Evolutionary conservation across 2,888 invertebrate genomes (phyloP), one percentile per base, ranked within the genome.

Genomic region (Pherbina coryleti): DNA sequence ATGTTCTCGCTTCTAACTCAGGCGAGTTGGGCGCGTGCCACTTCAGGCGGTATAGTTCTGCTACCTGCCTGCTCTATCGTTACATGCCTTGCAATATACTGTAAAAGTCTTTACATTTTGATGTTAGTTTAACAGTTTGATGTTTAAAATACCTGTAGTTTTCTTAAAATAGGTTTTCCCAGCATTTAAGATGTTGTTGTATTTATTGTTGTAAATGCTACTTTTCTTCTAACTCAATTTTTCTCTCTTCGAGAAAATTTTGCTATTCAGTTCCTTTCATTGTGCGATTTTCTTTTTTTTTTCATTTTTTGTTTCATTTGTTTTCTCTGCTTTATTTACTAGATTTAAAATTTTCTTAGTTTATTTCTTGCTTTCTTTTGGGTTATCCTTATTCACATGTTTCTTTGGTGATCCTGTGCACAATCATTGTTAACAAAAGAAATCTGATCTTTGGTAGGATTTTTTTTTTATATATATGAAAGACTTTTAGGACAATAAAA

Each of bases 191-290:
- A 31, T 28, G 60, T 14, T 62, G 60, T 19, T 62, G 8, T 14
- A 9, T 25, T 22, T 25, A 62, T 62, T 62, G 25, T 62, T 28
- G 22, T 17, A 14, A n/a, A 22, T 51, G 51, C 44, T 62, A 28
- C 28, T 62, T 64, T 34, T 34, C 28, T 64, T 34, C 64, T 34
- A 1, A 11, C 7, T 57, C 11, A 22, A 25, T 7, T 37, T 37
- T 11, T 44, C 11, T 44, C 11, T 44, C 44, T 44, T 34, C 44
- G 57, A 37, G 55, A 19, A 28, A 31, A 60, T 69, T 28, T 44
- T 67, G 22, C 11, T 57, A 66, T 69, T 67, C 75, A 70, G 57
- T 78, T 76, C 76, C 73, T 77, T 81, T 75, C 81, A 75, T 77
- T 78, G 72, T 51, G 28, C 2, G 53, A 28, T 76, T 62, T 5